These are phyloP conservation scores for Sminthurinus aureus DNA, from an alignment of 2,888 invertebrate genomes.

Conservation along the genomic window DNA sequence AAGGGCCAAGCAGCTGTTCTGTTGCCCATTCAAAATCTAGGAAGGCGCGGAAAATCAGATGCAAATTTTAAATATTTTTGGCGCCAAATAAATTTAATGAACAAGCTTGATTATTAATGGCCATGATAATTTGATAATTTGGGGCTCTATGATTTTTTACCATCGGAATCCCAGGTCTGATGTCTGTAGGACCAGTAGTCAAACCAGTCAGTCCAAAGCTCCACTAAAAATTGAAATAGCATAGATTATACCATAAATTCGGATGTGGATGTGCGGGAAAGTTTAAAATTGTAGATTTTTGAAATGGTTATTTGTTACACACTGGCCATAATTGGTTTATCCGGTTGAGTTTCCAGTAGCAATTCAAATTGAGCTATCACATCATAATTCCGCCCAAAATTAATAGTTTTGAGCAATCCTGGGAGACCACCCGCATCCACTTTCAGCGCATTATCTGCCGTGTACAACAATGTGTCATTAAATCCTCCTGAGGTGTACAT, in stretches of 20 bases:
- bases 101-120: too few species aligned
- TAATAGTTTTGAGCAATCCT: constrained; percentile 67
- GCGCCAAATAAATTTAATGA: not conserved
- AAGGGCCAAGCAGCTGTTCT: not conserved
- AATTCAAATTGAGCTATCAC: constrained; percentile 66
- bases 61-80: not conserved
- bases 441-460: constrained; percentile 63
- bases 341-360: constrained; percentile 65
- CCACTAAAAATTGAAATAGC: not conserved
- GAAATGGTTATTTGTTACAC: too few species aligned
- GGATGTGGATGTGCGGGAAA: too few species aligned
- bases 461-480: constrained; percentile 65
- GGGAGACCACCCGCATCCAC: constrained; percentile 61
- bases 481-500: constrained; percentile 63
- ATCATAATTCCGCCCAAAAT: constrained; percentile 62
- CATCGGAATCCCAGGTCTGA: not conserved
- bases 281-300: too few species aligned
- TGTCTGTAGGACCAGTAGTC: constrained; percentile 67
- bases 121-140: too few species aligned
- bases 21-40: not conserved
- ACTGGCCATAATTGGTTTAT: not conserved
- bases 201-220: constrained; percentile 62
- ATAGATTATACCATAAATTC: too few species aligned
- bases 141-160: too few species aligned
- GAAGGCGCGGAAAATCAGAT: not conserved